Conservation (phyloP, 2,888 invertebrate species). For the Cephus runcator region DNA sequence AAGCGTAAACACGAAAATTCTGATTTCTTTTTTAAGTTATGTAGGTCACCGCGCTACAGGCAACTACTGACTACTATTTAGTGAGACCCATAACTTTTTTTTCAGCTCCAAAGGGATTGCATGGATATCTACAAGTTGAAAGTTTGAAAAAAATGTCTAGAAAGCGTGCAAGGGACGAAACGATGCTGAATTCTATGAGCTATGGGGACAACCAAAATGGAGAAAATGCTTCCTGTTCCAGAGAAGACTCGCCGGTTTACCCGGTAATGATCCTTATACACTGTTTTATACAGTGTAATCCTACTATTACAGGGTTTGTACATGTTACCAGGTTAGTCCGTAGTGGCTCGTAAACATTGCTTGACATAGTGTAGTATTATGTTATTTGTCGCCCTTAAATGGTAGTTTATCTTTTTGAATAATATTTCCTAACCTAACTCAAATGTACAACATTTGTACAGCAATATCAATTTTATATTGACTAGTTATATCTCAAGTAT, state of each 20-base stretch:
- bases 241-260: conserved; percentile 39
- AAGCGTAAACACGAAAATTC: not conserved
- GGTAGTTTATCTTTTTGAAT: not conserved
- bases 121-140: conserved; percentile 26
- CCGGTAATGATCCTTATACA: conserved; percentile 36
- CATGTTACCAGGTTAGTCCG: not conserved
- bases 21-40: not conserved
- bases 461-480: not conserved
- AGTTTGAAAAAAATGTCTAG: conserved; percentile 52
- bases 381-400: not conserved
- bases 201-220: conserved; percentile 40
- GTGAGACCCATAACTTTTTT: not conserved
- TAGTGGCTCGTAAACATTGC: not conserved
- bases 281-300: not conserved
- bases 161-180: conserved; percentile 50
- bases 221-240: conserved; percentile 38
- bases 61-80: not conserved
- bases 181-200: conserved; percentile 33
- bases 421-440: not conserved
- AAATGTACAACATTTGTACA: not conserved
- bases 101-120: conserved; percentile 11
- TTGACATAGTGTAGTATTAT: not conserved
- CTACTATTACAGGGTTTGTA: not conserved
- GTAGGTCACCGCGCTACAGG: not conserved
- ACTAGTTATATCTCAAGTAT: not conserved